Base-by-base conservation (phyloP, 2,888 invertebrate species). In the Andrena bicolor region DNA sequence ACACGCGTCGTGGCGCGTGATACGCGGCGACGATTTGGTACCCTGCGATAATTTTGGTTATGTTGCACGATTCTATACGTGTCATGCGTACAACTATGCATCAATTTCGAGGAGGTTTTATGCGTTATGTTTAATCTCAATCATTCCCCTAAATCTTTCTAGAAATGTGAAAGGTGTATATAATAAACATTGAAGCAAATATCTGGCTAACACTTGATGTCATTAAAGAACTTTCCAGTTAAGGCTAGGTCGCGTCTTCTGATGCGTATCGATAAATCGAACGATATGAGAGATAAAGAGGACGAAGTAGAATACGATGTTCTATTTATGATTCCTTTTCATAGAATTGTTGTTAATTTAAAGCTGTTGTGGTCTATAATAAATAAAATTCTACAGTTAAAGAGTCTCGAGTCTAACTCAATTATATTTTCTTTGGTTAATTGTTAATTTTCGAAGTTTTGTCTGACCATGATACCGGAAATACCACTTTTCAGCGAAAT, bases 401-500 rank as follows among this genome's bases (percentile, higher is more conserved):
- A 28, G 30, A 28, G 6, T n/a, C 23, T 41, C 10, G 20, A 41
- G 8, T 23, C 53, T 69, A 41, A 41, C 41, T 4, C 16, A 5
- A 16, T 41, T 41, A 1, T 41, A 5, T 41, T 56, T 3, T 13
- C 32, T 30, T 20, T 0, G 20, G 23, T 49, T 6, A 51, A 7
- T 60, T 60, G 3, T n/a, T 3, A 2, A 35, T 49, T 26, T 61
- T 30, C 13, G 6, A 35, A 41, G 32, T 28, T 41, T 64, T 28
- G 5, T 58, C 13, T 6, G 20, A 41, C 8, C 30, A 20, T 66
- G 35, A 30, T 35, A 32, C 58, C 41, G 7, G 8, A 23, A 64
- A 71, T 68, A 30, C 5, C 23, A 64, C 72, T 83, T 83, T 73
- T 70, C 69, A 79, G 76, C 61, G 26, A n/a, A 68, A 75, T n/a